A percentile compares a stretch with the other conserved stretches of the same genome.
phyloP scores from a whole-genome alignment of 2,113 vertebrate species.

The Dolichallabes microphthalmus region DNA sequence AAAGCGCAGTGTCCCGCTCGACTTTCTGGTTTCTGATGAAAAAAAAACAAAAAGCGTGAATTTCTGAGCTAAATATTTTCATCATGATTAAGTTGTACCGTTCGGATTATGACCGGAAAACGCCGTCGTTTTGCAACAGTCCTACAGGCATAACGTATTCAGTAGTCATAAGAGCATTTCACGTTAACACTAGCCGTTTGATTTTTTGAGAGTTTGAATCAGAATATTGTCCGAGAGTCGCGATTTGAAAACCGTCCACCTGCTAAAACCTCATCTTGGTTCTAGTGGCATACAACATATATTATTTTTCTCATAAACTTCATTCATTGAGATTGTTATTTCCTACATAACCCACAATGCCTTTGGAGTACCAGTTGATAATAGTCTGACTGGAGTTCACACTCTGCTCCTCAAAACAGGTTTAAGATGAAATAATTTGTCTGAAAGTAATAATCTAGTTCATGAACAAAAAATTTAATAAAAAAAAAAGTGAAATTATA shows the following conservation, averaged over 20 bases:
- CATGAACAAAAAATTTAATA: not conserved
- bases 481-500: too few relatives aligned
- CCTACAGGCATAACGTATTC: not conserved
- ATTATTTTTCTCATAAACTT: not conserved
- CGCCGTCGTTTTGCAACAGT: not conserved
- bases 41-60: not conserved
- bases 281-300: not conserved
- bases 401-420: not conserved
- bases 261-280: not conserved
- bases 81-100: not conserved
- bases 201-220: not conserved
- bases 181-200: not conserved
- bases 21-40: not conserved
- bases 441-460: not conserved
- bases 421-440: not conserved
- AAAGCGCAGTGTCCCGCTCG: not conserved
- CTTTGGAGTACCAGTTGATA: not conserved
- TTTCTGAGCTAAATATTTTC: not conserved
- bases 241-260: not conserved
- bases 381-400: not conserved
- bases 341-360: not conserved
- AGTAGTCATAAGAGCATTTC: not conserved
- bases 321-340: not conserved
- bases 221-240: not conserved
- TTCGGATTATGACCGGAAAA: not conserved